A percentile compares a stretch with the other conserved stretches of the same genome.
Evolutionary conservation across 2,888 invertebrate species (phyloP).

Genomic region (Rhagium mordax): DNA sequence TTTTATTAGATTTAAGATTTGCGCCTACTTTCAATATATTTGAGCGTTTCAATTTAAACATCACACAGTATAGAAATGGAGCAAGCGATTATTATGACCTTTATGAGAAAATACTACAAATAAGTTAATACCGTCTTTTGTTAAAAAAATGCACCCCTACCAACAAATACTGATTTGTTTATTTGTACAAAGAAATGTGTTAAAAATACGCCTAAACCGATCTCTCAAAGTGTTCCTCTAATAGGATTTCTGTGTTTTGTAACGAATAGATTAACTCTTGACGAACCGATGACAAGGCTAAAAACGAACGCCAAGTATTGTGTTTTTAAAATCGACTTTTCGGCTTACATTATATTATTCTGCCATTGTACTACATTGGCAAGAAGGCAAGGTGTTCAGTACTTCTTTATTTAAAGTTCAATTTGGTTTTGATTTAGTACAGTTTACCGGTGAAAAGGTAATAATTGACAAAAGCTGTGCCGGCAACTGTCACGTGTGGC

Average conservation of each 20-base stretch:
- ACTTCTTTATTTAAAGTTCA: constrained; percentile 41
- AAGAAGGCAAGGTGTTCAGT: constrained; percentile 46
- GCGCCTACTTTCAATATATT: too few relatives aligned
- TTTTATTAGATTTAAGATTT: too few relatives aligned
- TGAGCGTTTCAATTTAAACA: too few relatives aligned
- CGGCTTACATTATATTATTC: constrained; percentile 54
- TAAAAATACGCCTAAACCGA: constrained; percentile 27
- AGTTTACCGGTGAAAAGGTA: constrained; percentile 54
- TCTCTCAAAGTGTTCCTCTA: constrained; percentile 40
- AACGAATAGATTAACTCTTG: constrained; percentile 49
- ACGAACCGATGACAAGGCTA: constrained; percentile 55
- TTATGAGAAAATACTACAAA: too few relatives aligned
- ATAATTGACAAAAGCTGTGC: constrained; percentile 64
- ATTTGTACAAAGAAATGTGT: constrained; percentile 15
- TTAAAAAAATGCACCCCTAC: too few relatives aligned
- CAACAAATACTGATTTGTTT: too few relatives aligned
- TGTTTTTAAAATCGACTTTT: constrained; percentile 58
- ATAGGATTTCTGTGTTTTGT: constrained; percentile 37
- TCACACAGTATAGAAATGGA: too few relatives aligned
- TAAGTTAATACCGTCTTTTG: too few relatives aligned
- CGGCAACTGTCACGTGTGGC: constrained; percentile 64
- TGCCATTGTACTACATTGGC: constrained; percentile 42
- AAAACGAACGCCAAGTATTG: constrained; percentile 50
- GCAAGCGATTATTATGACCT: too few relatives aligned
- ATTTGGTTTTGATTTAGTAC: constrained; percentile 38